phyloP scores from a whole-genome alignment of 2,888 invertebrate genomes.

The Anagyrus pseudococci region DNA sequence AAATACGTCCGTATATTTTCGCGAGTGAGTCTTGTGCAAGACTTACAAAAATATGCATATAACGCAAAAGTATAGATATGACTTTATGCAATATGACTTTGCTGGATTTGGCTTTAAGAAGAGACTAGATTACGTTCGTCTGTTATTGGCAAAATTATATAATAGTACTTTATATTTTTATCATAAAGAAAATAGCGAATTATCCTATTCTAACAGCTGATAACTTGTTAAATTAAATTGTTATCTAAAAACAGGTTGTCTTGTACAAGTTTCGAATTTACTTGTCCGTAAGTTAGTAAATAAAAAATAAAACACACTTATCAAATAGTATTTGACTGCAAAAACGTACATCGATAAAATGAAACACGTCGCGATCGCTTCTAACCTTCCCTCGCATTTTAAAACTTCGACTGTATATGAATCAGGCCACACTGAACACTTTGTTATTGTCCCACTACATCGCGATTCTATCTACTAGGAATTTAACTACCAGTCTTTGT shows the following conservation, averaged over 20 bases:
- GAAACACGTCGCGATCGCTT: too few relatives aligned
- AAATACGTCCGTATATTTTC: constrained; percentile 8
- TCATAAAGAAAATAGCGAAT: too few relatives aligned
- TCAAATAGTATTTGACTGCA: too few relatives aligned
- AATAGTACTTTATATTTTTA: constrained; percentile 10
- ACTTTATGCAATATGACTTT: too few relatives aligned
- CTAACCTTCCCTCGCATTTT: too few relatives aligned
- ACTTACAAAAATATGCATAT: constrained; percentile 23
- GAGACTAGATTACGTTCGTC: constrained; percentile 19
- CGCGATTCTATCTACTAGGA: constrained; percentile 48
- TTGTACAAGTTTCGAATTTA: too few relatives aligned
- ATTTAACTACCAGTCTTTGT: constrained; percentile 57
- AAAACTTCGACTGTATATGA: constrained; percentile 27
- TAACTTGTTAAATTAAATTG: too few relatives aligned
- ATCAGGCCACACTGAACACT: constrained; percentile 47
- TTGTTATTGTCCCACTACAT: constrained; percentile 52
- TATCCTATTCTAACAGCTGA: too few relatives aligned
- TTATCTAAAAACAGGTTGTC: too few relatives aligned
- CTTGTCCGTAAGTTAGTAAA: too few relatives aligned
- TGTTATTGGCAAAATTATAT: constrained; percentile 13
- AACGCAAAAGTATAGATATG: constrained; percentile 10
- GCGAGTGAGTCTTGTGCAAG: constrained; percentile 4
- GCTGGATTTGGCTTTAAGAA: constrained; percentile 11
- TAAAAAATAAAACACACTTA: too few relatives aligned
- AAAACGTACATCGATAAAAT: too few relatives aligned